Conservation (phyloP, 2,797 vertebrate species). For the Danio tinwini region DNA sequence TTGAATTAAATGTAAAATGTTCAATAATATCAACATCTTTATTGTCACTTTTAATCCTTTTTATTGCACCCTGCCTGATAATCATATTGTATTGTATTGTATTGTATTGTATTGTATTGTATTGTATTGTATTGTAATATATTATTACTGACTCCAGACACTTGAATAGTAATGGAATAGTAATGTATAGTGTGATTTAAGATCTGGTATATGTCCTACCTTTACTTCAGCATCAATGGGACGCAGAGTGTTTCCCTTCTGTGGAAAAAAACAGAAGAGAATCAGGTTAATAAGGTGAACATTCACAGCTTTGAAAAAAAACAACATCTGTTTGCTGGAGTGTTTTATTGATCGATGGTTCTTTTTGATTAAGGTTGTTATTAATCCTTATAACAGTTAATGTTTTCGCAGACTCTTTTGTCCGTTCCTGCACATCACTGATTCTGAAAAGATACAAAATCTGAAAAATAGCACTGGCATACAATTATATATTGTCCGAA, state of each 20-base stretch:
- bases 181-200: neutral
- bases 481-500: too few relatives aligned
- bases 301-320: neutral
- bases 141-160: neutral
- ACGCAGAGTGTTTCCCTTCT: slow-evolving; percentile 71
- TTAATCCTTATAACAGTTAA: neutral
- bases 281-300: neutral
- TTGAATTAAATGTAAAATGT: too few relatives aligned
- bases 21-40: too few relatives aligned
- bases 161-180: too few relatives aligned
- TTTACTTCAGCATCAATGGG: slow-evolving; percentile 73
- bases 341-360: slow-evolving; percentile 6
- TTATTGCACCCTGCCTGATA: too few relatives aligned
- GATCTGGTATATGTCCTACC: slow-evolving; percentile 59
- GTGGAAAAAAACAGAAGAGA: slow-evolving; percentile 50
- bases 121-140: too few relatives aligned
- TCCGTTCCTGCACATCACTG: neutral
- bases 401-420: neutral
- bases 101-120: too few relatives aligned
- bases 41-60: too few relatives aligned
- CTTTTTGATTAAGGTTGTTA: slow-evolving; percentile 11
- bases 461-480: neutral
- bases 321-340: neutral
- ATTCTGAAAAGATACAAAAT: neutral
- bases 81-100: too few relatives aligned